Percentiles rank a stretch among this genome's conserved stretches.
phyloP scores from a whole-genome alignment of 1,140 invertebrate genomes.

The Temnothorax curvispinosus region DNA sequence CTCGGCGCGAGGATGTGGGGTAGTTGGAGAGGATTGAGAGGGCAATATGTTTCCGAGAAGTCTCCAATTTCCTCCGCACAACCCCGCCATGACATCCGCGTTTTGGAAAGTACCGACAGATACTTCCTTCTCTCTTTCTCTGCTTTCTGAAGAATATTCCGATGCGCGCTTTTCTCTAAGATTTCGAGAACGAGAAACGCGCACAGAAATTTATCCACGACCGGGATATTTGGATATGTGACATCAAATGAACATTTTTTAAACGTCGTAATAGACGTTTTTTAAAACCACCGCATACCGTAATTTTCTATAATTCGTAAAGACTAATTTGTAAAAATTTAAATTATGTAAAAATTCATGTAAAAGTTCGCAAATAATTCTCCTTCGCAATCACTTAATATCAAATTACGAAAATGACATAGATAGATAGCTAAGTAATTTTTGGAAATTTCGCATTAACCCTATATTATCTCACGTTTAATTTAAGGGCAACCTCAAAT shows the following conservation, averaged over 20 bases:
- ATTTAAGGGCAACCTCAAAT: background rate
- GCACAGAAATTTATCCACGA: background rate
- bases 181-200: background rate
- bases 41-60: constrained; percentile 76
- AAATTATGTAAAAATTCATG: background rate
- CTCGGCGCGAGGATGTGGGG: constrained; percentile 38
- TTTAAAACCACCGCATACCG: background rate
- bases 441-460: constrained; percentile 5
- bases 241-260: background rate
- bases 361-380: background rate
- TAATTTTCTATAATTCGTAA: background rate
- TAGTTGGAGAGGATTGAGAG: constrained; percentile 72
- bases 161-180: constrained; percentile 2
- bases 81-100: constrained; percentile 60
- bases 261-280: background rate
- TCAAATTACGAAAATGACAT: background rate
- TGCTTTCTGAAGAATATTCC: constrained; percentile 6
- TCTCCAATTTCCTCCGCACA: constrained; percentile 76
- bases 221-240: background rate
- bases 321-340: background rate
- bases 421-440: background rate
- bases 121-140: constrained; percentile 15
- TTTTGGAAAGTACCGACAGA: constrained; percentile 41
- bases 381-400: background rate
- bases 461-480: background rate